A percentile compares a stretch with the other conserved stretches of the same genome.
phyloP scores from a whole-genome alignment of 2,888 invertebrate genomes.

The Hirtodrosophila alboralis region DNA sequence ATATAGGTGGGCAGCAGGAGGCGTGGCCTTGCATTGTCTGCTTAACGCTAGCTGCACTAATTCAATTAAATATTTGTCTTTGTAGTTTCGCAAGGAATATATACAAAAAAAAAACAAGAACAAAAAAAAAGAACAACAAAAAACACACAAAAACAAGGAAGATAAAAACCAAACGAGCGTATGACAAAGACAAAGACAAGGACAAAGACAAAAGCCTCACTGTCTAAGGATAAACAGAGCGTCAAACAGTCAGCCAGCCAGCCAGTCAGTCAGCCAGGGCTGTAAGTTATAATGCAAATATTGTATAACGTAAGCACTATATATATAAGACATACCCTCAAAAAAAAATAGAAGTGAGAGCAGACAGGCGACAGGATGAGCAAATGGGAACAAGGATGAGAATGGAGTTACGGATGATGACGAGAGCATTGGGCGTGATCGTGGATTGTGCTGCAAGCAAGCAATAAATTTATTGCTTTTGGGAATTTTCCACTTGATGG shows the following conservation, averaged over 20 bases:
- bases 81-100: conserved; percentile 60
- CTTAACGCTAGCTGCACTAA: conserved; percentile 76
- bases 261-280: conserved; percentile 9
- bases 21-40: conserved; percentile 63
- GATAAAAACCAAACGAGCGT: conserved; percentile 57
- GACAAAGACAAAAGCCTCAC: conserved; percentile 35
- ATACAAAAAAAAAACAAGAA: conserved; percentile 16
- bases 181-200: conserved; percentile 50
- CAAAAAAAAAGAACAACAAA: conserved; percentile 22
- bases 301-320: conserved; percentile 62
- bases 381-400: conserved; percentile 5
- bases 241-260: conserved; percentile 20
- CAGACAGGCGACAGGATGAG: conserved; percentile 25
- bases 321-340: conserved; percentile 50
- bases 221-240: conserved; percentile 48
- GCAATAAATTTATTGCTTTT: conserved; percentile 77
- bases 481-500: conserved; percentile 79
- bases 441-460: conserved; percentile 55
- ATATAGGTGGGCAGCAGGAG: conserved; percentile 6
- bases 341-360: conserved; percentile 50
- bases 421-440: conserved; percentile 46
- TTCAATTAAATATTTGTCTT: conserved; percentile 80
- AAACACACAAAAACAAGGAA: conserved; percentile 17
- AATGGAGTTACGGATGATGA: conserved; percentile 4
- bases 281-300: conserved; percentile 70